phyloP scores from a whole-genome alignment of 2,113 vertebrate genomes.

The Leptosomus discolor region DNA sequence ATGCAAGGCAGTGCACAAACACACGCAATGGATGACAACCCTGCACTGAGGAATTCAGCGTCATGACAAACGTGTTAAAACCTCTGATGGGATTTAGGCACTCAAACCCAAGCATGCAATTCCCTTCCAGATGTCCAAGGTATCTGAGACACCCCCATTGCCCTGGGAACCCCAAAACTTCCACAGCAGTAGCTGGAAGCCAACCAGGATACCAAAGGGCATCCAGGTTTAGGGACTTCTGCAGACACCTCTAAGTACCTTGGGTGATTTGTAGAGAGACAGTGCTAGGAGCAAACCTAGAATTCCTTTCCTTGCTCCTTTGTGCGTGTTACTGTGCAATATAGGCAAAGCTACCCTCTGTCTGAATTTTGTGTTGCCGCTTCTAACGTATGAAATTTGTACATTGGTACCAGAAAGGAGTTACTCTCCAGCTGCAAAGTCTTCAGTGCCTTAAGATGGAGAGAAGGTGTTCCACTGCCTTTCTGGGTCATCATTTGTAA shows the following conservation, averaged over 20 bases:
- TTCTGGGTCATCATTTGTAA: background rate
- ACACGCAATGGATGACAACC: background rate
- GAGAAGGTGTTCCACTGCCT: background rate
- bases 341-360: background rate
- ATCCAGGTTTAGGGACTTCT: background rate
- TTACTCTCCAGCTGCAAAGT: background rate
- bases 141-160: background rate
- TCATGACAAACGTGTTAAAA: background rate
- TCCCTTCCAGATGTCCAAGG: background rate
- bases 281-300: background rate
- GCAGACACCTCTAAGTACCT: background rate
- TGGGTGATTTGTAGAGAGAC: background rate
- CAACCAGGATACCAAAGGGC: background rate
- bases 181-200: background rate
- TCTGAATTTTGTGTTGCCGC: background rate
- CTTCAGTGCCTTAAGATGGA: background rate
- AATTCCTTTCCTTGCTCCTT: background rate
- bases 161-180: background rate
- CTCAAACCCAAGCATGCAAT: background rate
- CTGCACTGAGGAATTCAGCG: background rate
- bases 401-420: background rate
- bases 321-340: background rate
- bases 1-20: background rate
- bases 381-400: background rate
- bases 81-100: background rate